phyloP scores from a whole-genome alignment of 2,888 invertebrate genomes.

The Argyra leucocephala region DNA sequence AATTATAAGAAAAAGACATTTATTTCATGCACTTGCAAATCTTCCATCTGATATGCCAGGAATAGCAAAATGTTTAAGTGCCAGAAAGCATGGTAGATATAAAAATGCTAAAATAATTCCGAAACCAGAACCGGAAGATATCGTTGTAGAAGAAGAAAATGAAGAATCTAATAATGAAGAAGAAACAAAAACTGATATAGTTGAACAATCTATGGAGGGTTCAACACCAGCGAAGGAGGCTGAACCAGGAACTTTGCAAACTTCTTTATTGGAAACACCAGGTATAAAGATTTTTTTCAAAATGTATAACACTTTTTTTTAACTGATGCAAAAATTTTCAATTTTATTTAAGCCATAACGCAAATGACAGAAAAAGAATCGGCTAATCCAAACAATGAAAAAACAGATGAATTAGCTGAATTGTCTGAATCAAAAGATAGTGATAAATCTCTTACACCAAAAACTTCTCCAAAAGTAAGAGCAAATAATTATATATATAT shows the following conservation, averaged over 20 bases:
- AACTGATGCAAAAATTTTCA: not conserved
- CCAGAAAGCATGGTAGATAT: slow-evolving; percentile 44
- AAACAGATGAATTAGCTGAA: slow-evolving; percentile 28
- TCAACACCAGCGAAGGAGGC: slow-evolving; percentile 75
- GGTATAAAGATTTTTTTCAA: slow-evolving; percentile 41
- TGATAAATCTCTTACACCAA: not conserved
- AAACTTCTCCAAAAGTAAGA: not conserved
- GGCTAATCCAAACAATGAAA: slow-evolving; percentile 56
- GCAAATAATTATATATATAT: not conserved
- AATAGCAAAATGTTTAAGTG: slow-evolving; percentile 51
- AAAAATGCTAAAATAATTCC: slow-evolving; percentile 30
- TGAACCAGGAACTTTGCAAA: slow-evolving; percentile 84
- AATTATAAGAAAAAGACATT: slow-evolving; percentile 95
- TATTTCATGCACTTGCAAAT: slow-evolving; percentile 96
- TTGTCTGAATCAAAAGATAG: slow-evolving; percentile 24
- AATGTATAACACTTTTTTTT: not conserved
- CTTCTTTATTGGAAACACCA: slow-evolving; percentile 84
- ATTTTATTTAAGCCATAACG: slow-evolving; percentile 53
- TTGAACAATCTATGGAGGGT: slow-evolving; percentile 68
- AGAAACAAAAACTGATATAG: slow-evolving; percentile 41
- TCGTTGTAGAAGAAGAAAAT: slow-evolving; percentile 32
- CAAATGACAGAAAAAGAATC: slow-evolving; percentile 93
- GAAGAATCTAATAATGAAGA: slow-evolving; percentile 45
- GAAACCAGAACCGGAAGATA: slow-evolving; percentile 24
- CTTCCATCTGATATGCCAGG: slow-evolving; percentile 85